phyloP scores from a whole-genome alignment of 2,113 vertebrate species.

The Mionectes macconnelli region DNA sequence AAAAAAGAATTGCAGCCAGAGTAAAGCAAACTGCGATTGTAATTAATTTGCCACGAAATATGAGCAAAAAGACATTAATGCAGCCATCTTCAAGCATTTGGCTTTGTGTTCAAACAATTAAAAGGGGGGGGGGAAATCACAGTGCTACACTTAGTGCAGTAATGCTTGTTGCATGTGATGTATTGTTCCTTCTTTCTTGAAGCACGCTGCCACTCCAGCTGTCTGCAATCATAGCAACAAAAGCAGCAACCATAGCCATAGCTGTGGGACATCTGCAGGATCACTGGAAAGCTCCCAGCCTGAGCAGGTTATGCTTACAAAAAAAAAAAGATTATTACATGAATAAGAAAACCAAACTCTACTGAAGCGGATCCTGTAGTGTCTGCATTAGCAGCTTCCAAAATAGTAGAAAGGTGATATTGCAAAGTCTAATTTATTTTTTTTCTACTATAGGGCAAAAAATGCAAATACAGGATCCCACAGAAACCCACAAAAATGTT shows the following conservation, averaged over 20 bases:
- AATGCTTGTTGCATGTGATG: conserved; percentile 46
- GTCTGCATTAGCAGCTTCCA: not conserved
- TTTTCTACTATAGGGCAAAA: not conserved
- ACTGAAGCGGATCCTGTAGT: not conserved
- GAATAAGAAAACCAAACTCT: not conserved
- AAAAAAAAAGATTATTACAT: not conserved
- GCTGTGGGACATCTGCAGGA: conserved; percentile 49
- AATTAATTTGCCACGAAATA: conserved; percentile 39
- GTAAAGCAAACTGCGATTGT: conserved; percentile 21
- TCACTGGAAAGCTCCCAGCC: conserved; percentile 29
- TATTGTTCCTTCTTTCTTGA: conserved; percentile 48
- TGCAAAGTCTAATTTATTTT: not conserved
- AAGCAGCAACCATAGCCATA: conserved; percentile 52
- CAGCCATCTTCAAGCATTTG: conserved; percentile 37
- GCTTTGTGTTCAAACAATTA: conserved; percentile 2
- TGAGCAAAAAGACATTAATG: conserved; percentile 26
- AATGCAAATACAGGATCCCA: not conserved
- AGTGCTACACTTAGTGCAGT: not conserved
- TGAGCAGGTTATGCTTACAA: not conserved
- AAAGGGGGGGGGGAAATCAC: not conserved
- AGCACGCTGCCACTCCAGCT: conserved; percentile 41
- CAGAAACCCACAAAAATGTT: not conserved
- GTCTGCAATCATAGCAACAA: conserved; percentile 62
- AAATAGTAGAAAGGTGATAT: not conserved
- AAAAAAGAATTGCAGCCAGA: conserved; percentile 37